These are phyloP conservation scores for Epinephelus coioides DNA, from an alignment of 2,797 vertebrate genomes.

Conservation along the genomic window DNA sequence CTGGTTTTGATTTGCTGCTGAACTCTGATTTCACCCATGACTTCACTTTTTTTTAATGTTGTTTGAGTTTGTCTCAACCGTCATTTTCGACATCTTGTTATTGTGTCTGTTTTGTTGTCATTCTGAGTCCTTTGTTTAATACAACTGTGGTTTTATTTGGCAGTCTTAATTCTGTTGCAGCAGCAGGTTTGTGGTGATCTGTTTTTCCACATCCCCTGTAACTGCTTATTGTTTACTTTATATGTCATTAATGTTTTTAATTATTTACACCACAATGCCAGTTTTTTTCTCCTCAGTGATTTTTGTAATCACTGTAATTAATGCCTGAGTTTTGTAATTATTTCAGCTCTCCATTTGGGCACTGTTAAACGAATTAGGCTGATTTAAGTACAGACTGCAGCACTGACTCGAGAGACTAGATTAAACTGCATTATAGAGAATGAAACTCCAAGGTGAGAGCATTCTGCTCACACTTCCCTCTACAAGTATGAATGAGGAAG, in stretches of 20 bases:
- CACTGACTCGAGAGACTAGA: not conserved
- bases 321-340: not conserved
- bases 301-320: not conserved
- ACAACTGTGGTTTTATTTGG: not conserved
- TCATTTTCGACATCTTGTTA: not conserved
- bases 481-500: not conserved
- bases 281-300: not conserved
- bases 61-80: not conserved
- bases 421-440: conserved; percentile 3
- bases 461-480: conserved; percentile 8
- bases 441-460: conserved; percentile 10
- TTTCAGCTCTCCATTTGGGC: not conserved
- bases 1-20: not conserved
- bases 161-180: not conserved
- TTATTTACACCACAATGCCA: not conserved
- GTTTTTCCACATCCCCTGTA: not conserved
- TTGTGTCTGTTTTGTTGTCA: not conserved
- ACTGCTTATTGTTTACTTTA: not conserved
- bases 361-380: not conserved
- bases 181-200: not conserved
- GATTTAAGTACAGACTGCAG: not conserved
- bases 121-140: not conserved
- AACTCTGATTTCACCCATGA: not conserved
- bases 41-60: not conserved
- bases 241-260: not conserved